These are phyloP conservation scores for Microplitis manilae DNA, from an alignment of 2,888 invertebrate genomes.

Conservation along the genomic window DNA sequence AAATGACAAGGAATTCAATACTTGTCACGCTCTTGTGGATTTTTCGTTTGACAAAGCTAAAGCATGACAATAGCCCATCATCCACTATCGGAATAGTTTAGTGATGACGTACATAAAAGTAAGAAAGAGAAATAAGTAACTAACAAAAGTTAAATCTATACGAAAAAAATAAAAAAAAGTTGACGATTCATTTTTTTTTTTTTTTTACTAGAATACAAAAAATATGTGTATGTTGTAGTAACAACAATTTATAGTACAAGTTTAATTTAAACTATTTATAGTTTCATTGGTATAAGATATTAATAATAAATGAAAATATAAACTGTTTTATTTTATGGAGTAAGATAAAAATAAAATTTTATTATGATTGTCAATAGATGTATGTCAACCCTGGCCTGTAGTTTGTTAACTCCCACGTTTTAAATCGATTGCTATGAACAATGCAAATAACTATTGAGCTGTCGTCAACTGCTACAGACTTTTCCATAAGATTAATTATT, in stretches of 20 bases:
- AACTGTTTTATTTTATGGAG: not conserved
- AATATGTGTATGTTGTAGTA: too few species aligned
- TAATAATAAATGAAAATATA: too few species aligned
- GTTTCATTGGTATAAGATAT: too few species aligned
- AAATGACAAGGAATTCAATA: conserved; percentile 44
- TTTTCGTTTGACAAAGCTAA: conserved; percentile 40
- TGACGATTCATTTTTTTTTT: too few species aligned
- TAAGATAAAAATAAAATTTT: conserved; percentile 5
- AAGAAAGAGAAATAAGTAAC: not conserved
- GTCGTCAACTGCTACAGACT: conserved; percentile 23
- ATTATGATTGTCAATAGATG: conserved; percentile 27
- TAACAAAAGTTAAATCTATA: not conserved
- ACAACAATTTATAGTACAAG: too few species aligned
- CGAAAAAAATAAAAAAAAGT: not conserved
- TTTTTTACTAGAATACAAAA: too few species aligned
- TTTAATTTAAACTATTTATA: not conserved
- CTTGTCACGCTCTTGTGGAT: conserved; percentile 35
- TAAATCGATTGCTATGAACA: conserved; percentile 50
- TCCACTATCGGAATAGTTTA: conserved; percentile 36
- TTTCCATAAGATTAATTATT: not conserved
- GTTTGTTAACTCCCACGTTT: conserved; percentile 33
- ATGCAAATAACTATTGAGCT: conserved; percentile 44
- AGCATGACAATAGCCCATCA: conserved; percentile 61
- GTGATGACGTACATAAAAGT: not conserved
- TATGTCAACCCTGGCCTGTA: conserved; percentile 41